Evolutionary conservation across 2,888 invertebrate genomes (phyloP).

Genomic region (Eumacrocentrus americanus): DNA sequence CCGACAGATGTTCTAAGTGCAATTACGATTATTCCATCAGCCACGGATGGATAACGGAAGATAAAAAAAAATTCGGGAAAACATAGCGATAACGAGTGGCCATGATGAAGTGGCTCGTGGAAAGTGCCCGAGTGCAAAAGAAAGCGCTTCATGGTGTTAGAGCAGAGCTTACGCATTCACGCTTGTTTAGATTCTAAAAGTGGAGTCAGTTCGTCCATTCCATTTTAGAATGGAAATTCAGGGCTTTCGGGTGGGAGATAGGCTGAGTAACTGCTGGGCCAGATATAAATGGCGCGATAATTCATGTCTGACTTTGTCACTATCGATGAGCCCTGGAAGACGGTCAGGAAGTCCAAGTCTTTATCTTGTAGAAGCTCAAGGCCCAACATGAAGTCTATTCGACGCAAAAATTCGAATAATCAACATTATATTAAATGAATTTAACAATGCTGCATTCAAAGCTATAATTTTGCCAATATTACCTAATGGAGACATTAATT

Average conservation of each 20-base stretch:
- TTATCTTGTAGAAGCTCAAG: neutral
- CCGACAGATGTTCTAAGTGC: constrained; percentile 31
- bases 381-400: neutral
- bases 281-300: constrained; percentile 9
- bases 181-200: constrained; percentile 39
- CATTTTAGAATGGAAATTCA: constrained; percentile 35
- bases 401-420: neutral
- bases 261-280: neutral
- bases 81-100: constrained; percentile 9
- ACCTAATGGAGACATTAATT: neutral
- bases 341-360: too few species aligned
- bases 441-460: too few species aligned
- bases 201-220: constrained; percentile 29
- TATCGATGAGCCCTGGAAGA: too few species aligned
- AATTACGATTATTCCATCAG: constrained; percentile 40
- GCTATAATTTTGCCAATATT: neutral
- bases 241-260: neutral
- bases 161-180: constrained; percentile 21
- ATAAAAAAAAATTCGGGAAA: constrained; percentile 25
- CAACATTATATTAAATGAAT: too few species aligned
- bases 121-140: constrained; percentile 12
- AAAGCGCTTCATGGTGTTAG: constrained; percentile 22
- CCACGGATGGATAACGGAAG: constrained; percentile 27
- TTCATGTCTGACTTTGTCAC: constrained; percentile 33
- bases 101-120: constrained; percentile 14